Percentiles rank a stretch among this genome's conserved stretches.
phyloP scores from a whole-genome alignment of 2,113 vertebrate genomes.

The Chiloscyllium plagiosum region DNA sequence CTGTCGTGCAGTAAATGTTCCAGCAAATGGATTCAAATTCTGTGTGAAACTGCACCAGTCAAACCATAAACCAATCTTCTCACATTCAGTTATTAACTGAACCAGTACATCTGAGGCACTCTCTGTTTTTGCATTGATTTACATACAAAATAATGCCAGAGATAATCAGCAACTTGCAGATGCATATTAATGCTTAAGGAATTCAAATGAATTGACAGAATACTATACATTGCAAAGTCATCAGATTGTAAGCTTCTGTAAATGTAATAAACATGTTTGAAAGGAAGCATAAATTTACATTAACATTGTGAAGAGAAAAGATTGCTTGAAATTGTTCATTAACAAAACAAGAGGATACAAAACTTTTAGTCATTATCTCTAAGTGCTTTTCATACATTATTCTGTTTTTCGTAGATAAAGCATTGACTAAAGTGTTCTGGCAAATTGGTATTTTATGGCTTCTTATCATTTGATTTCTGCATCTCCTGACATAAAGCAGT shows the following conservation, averaged over 20 bases:
- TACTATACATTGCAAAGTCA: not conserved
- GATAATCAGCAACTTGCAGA: slow-evolving; percentile 24
- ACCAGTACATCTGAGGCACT: not conserved
- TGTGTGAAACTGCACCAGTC: not conserved
- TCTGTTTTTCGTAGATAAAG: not conserved
- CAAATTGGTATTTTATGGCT: slow-evolving; percentile 23
- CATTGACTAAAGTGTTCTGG: not conserved
- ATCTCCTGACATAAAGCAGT: not conserved
- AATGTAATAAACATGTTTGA: slow-evolving; percentile 22
- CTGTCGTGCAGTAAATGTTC: slow-evolving; percentile 10
- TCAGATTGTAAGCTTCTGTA: slow-evolving; percentile 16
- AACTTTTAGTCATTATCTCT: slow-evolving; percentile 18
- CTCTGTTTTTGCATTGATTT: not conserved
- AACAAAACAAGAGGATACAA: not conserved
- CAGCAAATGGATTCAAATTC: slow-evolving; percentile 18
- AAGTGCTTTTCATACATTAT: slow-evolving; percentile 13
- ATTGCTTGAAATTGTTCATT: slow-evolving; percentile 28
- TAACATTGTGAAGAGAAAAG: not conserved
- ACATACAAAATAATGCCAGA: not conserved
- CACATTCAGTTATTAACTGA: not conserved
- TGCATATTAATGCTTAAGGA: not conserved
- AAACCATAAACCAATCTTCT: slow-evolving; percentile 6
- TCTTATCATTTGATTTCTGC: not conserved
- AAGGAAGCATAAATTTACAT: slow-evolving; percentile 32
- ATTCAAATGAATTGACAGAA: slow-evolving; percentile 17